Evolutionary conservation across 1,140 invertebrate genomes (phyloP), one percentile per base, ranked within the genome.

Genomic region (Lepidurus arcticus): DNA sequence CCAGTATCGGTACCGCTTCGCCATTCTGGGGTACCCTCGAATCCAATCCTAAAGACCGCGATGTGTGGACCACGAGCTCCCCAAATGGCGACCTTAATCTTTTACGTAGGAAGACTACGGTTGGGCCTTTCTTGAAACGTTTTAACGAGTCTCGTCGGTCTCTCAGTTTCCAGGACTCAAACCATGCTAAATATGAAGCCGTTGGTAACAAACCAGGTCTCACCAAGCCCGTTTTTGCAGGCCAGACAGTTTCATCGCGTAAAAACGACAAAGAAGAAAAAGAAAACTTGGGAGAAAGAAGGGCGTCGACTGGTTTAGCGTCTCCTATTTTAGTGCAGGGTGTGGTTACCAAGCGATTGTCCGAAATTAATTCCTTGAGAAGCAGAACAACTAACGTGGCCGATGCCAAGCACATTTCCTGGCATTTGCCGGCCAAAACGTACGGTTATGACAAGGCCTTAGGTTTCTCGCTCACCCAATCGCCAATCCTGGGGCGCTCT

Each of bases 391-490:
- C 6, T n/a, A 65, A 65, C 21, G 53, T 4, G 16, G 21, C 42
- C 7, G 76, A 76, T n/a, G 42, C 21, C 76, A 44, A 42, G 11
- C 75, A 34, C 21, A 44, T 76, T 65, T 76, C 44, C 44, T 24
- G 76, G 45, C 24, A 53, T 47, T 47, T 76, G n/a, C 44, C 76
- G 44, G 42, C 42, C 76, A 76, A 65, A 13, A 76, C 44, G 24
- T 76, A 76, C 44, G 76, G 76, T 47, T 76, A 76, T 42, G 78
- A 78, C 44, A 78, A 44, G 24, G 73, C 78, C 13, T 26, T 75
- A 42, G 73, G 42, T 44, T 74, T 74, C n/a, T 73, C 47, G 24
- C 43, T 6, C 34, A 16, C 75, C 42, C 11, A 11, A 3, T 13
- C 76, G 34, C 10, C 79, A 75, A 42, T 78, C 42, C 24, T 45